Evolutionary conservation across 2,797 vertebrate species (phyloP), one percentile per base, ranked within the genome.

Genomic region (Molossus alvarezi): DNA sequence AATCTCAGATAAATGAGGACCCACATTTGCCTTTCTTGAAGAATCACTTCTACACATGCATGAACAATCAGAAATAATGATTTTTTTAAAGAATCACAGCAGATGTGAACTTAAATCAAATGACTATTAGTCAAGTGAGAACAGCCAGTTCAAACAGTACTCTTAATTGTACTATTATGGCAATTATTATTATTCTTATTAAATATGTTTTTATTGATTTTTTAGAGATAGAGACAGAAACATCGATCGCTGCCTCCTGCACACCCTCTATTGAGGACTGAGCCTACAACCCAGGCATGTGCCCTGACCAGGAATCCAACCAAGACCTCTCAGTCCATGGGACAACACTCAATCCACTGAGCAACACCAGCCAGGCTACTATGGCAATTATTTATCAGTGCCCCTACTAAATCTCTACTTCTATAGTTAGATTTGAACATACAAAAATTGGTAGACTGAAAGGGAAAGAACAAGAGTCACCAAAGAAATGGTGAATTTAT

Each of bases 51-150:
- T 72, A 60, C 3, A 48, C 29, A 90, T 64, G 48, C 41, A 88
- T 53, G 67, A 77, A 53, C 33, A 90, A 80, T 48, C 60, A 90
- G 72, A 95, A 79, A 80, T 87, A 72, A 92, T 23, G 15, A 83
- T 65, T 88, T 91, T 83, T 81, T 5, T 45, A 75, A 92, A 92
- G 62, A 88, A 88, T 88, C n/a, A 69, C 11, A 94, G 23, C 11
- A 83, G 45, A 87, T 88, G 27, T 77, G 23, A 87, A 90, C 86
- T 92, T 41, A 90, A 95, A 87, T 91, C 69, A 73, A 88, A 88
- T 90, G 58, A 75, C 17, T 94, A 60, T 84, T 73, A 33, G 13
- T 60, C n/a, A 51, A 87, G 65, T 53, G 48, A 92, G 45, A 80
- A 65, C 4, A 90, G n/a, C 27, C 84, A 55, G 45, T 81, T 9